Conservation (phyloP, 2,113 vertebrate species). For the Eupsittula cactorum region DNA sequence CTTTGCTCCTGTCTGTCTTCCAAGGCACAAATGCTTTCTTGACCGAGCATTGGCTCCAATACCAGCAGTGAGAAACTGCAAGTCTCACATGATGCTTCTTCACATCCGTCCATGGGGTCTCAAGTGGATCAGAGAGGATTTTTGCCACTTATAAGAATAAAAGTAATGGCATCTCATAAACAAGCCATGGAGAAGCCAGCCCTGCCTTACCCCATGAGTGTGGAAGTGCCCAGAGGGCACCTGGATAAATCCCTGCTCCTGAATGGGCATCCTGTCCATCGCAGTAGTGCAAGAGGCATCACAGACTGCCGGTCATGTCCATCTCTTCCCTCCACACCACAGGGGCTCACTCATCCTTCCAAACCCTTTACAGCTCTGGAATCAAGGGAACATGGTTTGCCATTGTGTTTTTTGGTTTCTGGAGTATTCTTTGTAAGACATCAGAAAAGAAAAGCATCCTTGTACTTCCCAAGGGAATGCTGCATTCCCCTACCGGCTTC, state of each 20-base stretch:
- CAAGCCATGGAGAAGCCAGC: neutral
- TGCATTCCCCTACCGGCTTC: neutral
- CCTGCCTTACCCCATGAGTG: neutral
- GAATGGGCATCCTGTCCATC: neutral
- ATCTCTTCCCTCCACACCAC: neutral
- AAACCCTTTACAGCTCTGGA: neutral
- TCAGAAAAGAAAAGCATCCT: neutral
- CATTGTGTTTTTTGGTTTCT: neutral
- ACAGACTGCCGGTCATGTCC: neutral
- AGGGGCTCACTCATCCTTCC: neutral
- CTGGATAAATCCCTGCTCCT: accelerated
- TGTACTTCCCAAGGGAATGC: neutral
- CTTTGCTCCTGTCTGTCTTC: conserved; percentile 10
- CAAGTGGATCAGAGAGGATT: neutral
- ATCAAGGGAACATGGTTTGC: conserved; percentile 33
- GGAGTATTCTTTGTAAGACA: neutral
- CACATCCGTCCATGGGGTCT: neutral
- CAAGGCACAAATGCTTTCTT: neutral
- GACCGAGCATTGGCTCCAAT: accelerated
- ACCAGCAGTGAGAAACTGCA: neutral
- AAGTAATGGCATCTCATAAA: neutral
- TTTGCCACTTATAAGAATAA: neutral
- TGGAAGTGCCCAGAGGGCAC: neutral
- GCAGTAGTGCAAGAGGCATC: neutral
- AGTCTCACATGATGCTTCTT: neutral